Conservation (phyloP, 30 jellyfish, hydroid and myxozoan species). For the Mastigias papua region DNA sequence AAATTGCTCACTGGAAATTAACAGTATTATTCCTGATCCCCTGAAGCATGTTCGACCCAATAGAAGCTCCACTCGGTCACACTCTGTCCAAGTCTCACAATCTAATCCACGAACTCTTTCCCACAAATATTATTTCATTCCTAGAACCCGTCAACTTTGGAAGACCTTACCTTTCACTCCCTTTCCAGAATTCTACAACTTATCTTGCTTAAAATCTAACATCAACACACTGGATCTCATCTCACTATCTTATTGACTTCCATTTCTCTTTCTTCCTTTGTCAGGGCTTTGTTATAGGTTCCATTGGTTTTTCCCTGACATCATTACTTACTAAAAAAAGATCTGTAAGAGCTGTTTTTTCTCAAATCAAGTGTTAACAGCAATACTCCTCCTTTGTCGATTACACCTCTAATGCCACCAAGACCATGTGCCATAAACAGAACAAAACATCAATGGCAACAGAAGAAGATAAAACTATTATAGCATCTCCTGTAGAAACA, state of each 20-base stretch:
- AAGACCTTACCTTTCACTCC: not conserved
- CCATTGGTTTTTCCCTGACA: not conserved
- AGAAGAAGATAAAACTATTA: too few species aligned
- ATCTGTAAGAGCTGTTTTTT: not conserved
- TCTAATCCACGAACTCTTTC: conserved; percentile 4
- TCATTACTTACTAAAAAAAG: not conserved
- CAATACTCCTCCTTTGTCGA: too few species aligned
- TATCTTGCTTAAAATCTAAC: not conserved
- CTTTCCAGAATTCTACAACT: conserved; percentile 11
- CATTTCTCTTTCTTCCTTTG: not conserved
- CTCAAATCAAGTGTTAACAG: not conserved
- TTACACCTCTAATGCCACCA: too few species aligned
- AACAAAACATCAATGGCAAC: too few species aligned
- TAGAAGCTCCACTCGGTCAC: not conserved
- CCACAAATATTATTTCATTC: conserved; percentile 5
- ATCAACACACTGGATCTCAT: conserved; percentile 1
- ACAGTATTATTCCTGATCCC: conserved; percentile 7
- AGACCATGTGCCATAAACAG: too few species aligned
- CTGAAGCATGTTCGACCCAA: not conserved
- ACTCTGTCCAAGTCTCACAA: not conserved
- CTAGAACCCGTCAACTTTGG: not conserved
- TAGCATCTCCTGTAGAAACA: too few species aligned
- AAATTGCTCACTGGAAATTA: conserved; percentile 19
- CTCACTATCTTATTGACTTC: not conserved
- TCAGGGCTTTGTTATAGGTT: not conserved